Evolutionary conservation across 2,888 invertebrate species (phyloP), one percentile per base, ranked within the genome.

Genomic region (Cepaea hortensis): DNA sequence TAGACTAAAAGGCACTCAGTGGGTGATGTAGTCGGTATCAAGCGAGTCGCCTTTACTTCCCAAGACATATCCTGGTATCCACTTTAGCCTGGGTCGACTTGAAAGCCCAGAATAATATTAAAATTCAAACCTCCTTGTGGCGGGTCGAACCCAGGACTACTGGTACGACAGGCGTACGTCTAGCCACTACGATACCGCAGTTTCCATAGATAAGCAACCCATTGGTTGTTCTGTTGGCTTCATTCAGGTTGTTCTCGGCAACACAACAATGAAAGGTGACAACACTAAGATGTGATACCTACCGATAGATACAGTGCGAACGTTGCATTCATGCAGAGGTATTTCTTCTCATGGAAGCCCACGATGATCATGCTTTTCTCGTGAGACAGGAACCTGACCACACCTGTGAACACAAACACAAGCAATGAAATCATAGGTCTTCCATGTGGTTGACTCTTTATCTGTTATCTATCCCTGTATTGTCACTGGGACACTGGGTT

Each of bases 301-400:
- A 76, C 76, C 76, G 75, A 55, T 50, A 84, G 13, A 65, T 84
- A 84, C 15, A 84, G 65, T 20, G 18, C n/a, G 62, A 55, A 84
- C 46, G 48, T 48, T 3, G 46, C 48, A 48, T 84, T 84, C 84
- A 84, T 84, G 20, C 84, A 84, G 0, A 84, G 75, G 11, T 61
- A 61, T 61, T 46, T 75, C 15, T 48, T 20, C n/a, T 62, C 75
- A 20, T 76, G 65, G 65, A 48, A 46, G 13, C 84, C 72, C 9
- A 15, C 9, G 3, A 84, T 84, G 20, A 84, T 35, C 7, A 84
- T 9, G 35, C 76, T 76, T 35, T 62, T 5, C 9, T 84, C 48
- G 48, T 84, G 84, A 23, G 84, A 84, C 61, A 62, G n/a, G 65
- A 84, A 84, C 9, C 65, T 3, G 3, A 84, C 35, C 20, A 84